These are phyloP conservation scores for Amaurobius ferox DNA, from an alignment of 2,888 invertebrate genomes.

Conservation along the genomic window DNA sequence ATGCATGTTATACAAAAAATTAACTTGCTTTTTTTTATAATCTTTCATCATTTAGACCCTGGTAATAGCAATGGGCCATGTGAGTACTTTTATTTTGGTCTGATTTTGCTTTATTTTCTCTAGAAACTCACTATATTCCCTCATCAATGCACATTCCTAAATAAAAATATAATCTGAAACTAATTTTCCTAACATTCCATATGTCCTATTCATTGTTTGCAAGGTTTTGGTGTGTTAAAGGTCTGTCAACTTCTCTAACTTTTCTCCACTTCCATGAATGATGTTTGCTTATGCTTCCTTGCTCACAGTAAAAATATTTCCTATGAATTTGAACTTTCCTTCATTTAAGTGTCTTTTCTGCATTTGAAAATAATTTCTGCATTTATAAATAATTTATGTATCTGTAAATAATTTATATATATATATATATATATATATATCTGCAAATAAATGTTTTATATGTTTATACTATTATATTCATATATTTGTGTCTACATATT, in stretches of 20 bases:
- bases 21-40: conserved; percentile 70
- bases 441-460: too few species aligned
- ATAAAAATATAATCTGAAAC: conserved; percentile 24
- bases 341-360: not conserved
- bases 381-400: not conserved
- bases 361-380: not conserved
- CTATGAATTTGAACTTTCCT: not conserved
- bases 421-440: too few species aligned
- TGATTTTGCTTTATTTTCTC: conserved; percentile 42
- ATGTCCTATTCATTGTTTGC: conserved; percentile 20
- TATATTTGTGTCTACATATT: too few species aligned
- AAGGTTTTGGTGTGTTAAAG: not conserved
- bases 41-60: conserved; percentile 81
- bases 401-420: not conserved
- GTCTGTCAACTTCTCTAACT: not conserved
- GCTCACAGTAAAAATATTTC: not conserved
- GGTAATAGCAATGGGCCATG: conserved; percentile 92
- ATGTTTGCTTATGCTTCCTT: conserved; percentile 1
- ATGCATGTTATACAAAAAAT: conserved; percentile 57
- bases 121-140: conserved; percentile 37
- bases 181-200: conserved; percentile 1
- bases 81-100: conserved; percentile 82
- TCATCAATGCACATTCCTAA: conserved; percentile 56
- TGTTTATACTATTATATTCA: too few species aligned
- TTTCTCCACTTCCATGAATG: not conserved